phyloP scores from a whole-genome alignment of 2,113 vertebrate species.

The Petrocephalus zakoni region DNA sequence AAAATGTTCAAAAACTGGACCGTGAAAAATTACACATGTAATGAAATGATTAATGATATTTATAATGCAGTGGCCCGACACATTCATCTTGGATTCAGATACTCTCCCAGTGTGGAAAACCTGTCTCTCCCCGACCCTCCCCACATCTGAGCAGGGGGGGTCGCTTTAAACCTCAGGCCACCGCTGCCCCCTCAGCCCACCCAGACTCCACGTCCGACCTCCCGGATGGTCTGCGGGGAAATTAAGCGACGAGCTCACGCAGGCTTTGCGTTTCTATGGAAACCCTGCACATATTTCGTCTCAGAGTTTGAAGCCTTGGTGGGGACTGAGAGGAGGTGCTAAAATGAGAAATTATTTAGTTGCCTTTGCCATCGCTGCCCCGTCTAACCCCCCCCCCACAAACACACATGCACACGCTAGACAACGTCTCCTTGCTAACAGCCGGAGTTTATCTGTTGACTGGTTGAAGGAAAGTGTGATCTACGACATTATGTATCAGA shows the following conservation, averaged over 20 bases:
- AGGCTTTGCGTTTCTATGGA: conserved; percentile 57
- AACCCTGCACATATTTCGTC: conserved; percentile 50
- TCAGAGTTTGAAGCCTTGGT: conserved; percentile 40
- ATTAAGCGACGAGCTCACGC: conserved; percentile 55
- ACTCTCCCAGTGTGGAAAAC: background rate
- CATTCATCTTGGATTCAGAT: background rate
- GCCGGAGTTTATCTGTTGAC: background rate
- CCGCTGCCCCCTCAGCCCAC: conserved; percentile 37
- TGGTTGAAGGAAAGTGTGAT: background rate
- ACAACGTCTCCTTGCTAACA: background rate
- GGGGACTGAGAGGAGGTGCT: background rate
- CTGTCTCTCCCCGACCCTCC: background rate
- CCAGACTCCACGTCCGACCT: conserved; percentile 24
- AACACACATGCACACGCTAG: background rate
- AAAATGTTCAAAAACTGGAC: background rate
- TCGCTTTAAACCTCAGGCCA: background rate
- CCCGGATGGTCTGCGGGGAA: conserved; percentile 49
- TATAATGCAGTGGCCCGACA: background rate
- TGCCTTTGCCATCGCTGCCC: background rate
- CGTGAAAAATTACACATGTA: background rate
- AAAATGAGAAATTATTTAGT: background rate
- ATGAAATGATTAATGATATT: background rate
- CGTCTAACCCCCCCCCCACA: background rate
- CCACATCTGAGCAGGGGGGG: background rate
- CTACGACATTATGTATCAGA: background rate